These are phyloP conservation scores for Apogon hyalosoma DNA, from an alignment of 2,797 vertebrate species.

Conservation along the genomic window DNA sequence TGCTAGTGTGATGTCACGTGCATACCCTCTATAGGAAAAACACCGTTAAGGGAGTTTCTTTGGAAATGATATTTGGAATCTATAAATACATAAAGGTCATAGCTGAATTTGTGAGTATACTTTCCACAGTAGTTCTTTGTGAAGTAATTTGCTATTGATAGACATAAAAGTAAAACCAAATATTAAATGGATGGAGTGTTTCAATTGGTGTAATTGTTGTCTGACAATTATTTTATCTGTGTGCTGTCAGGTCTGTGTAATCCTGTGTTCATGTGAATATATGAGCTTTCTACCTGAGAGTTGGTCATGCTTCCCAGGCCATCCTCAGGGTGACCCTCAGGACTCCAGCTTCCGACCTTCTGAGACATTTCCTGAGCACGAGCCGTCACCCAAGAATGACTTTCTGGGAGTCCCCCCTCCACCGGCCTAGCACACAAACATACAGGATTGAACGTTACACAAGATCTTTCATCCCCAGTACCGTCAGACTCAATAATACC, in stretches of 20 bases:
- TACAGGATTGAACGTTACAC: background rate
- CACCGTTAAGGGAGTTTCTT: constrained; percentile 1
- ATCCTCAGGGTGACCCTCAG: constrained; percentile 88
- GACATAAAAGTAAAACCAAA: constrained; percentile 46
- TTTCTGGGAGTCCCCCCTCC: constrained; percentile 88
- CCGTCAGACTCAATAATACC: too few relatives aligned
- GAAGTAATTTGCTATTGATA: constrained; percentile 32
- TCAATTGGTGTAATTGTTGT: constrained; percentile 23
- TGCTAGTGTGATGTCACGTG: too few relatives aligned
- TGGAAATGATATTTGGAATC: constrained; percentile 15
- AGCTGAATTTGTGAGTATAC: constrained; percentile 20
- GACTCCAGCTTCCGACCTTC: constrained; percentile 93
- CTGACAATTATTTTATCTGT: constrained; percentile 5
- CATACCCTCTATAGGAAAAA: too few relatives aligned
- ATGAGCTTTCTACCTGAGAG: constrained; percentile 87
- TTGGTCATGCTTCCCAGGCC: constrained; percentile 88
- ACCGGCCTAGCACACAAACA: constrained; percentile 76
- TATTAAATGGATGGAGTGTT: constrained; percentile 34
- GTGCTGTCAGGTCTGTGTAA: background rate
- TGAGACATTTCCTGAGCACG: constrained; percentile 96
- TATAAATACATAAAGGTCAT: constrained; percentile 10
- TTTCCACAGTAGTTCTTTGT: constrained; percentile 32
- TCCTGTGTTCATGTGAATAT: constrained; percentile 21
- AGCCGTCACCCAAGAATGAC: constrained; percentile 94
- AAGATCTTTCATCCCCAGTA: background rate